A percentile compares a stretch with the other conserved stretches of the same genome.
These are phyloP conservation scores for Panagrolaimus sp. DNA, from an alignment of 1,140 invertebrate species.

Conservation along the genomic window DNA sequence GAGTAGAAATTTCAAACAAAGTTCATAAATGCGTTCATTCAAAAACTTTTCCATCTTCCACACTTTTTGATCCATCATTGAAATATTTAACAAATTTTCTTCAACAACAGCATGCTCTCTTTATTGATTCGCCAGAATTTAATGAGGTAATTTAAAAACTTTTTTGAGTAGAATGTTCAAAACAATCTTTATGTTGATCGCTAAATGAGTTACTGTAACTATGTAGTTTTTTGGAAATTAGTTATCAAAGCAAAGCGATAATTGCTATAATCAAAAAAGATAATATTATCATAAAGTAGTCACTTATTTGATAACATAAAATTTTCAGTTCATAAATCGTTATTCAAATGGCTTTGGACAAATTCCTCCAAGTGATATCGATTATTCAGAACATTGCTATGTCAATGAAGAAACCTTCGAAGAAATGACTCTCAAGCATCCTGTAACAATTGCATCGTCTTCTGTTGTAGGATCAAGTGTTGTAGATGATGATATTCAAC, in stretches of 20 bases:
- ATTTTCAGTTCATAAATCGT: not conserved
- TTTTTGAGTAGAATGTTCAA: no score
- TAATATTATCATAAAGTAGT: no score
- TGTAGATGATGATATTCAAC: not conserved
- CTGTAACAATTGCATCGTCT: not conserved
- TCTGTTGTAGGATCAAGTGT: not conserved
- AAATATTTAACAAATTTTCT: not conserved
- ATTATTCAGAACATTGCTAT: conserved; percentile 7
- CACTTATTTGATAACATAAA: not conserved
- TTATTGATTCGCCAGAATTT: conserved; percentile 3
- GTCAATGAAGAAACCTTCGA: conserved; percentile 10
- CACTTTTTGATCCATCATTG: not conserved
- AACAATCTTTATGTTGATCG: no score
- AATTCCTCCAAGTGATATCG: not conserved
- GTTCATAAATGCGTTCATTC: not conserved
- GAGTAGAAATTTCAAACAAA: not conserved
- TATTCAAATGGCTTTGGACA: conserved; percentile 11
- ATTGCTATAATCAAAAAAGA: no score
- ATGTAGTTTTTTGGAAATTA: no score
- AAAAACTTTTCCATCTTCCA: not conserved
- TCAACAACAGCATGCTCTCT: not conserved
- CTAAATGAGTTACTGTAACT: no score
- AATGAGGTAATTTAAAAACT: conserved; percentile 12
- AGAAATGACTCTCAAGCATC: conserved; percentile 6
- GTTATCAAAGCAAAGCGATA: no score